Conservation (phyloP, 2,113 vertebrate genomes). For the Semnopithecus entellus region DNA sequence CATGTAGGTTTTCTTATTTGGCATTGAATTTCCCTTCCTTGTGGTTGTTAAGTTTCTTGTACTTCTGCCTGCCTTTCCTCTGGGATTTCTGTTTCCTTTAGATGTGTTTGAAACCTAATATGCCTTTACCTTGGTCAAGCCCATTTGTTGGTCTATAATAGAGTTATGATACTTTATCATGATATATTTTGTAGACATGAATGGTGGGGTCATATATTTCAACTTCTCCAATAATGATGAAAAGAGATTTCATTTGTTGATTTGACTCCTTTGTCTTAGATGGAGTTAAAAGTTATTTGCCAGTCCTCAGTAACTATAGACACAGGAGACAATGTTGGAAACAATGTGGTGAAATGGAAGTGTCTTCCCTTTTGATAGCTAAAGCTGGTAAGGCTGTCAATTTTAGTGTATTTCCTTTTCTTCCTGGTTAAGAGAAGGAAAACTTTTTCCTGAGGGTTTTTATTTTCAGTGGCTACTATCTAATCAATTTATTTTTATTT, state of each 20-base stretch:
- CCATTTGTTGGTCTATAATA: conserved; percentile 14
- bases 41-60: not conserved
- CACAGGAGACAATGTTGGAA: not conserved
- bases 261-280: not conserved
- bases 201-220: not conserved
- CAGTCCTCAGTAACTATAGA: not conserved
- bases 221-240: not conserved
- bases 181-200: not conserved
- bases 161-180: not conserved
- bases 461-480: not conserved
- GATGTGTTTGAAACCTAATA: not conserved
- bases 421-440: not conserved
- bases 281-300: not conserved
- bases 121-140: conserved; percentile 25
- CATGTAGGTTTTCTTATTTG: conserved; percentile 14
- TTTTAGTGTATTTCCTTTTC: not conserved
- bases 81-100: not conserved
- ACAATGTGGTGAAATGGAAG: not conserved
- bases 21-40: not conserved
- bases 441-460: conserved; percentile 4
- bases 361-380: not conserved
- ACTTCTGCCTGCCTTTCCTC: not conserved
- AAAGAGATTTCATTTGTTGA: conserved; percentile 47
- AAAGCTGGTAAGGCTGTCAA: not conserved
- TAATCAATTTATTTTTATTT: conserved; percentile 13